Percentiles rank a stretch among this genome's conserved stretches.
Evolutionary conservation across 2,888 invertebrate species (phyloP).

Genomic region (Euplexia lucipara): DNA sequence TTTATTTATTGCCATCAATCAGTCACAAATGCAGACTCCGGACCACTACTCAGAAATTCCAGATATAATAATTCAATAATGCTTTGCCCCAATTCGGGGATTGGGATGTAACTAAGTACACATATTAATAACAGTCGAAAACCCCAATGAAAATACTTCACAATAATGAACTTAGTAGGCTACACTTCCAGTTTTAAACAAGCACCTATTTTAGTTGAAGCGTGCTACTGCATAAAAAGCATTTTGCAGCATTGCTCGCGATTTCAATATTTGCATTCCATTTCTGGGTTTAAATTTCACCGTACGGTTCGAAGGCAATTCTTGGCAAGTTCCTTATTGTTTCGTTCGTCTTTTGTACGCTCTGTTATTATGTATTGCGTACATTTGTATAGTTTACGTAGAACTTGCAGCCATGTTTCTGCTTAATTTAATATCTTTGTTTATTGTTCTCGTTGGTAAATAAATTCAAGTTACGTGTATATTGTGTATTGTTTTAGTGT

Average conservation of each 20-base stretch:
- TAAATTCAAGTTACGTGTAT: conserved; percentile 44
- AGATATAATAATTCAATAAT: too few relatives aligned
- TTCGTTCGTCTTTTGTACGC: conserved; percentile 71
- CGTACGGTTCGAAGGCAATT: conserved; percentile 75
- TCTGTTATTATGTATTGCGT: conserved; percentile 62
- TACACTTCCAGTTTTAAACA: conserved; percentile 45
- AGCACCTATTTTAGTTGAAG: conserved; percentile 71
- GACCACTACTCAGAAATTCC: too few relatives aligned
- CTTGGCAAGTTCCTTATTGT: conserved; percentile 77
- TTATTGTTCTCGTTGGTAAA: conserved; percentile 44
- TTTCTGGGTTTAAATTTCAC: conserved; percentile 80
- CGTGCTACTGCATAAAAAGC: conserved; percentile 85
- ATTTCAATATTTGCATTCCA: conserved; percentile 88
- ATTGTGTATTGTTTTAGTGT: conserved; percentile 47
- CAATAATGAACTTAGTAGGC: conserved; percentile 46
- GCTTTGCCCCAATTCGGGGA: too few relatives aligned
- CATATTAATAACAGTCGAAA: conserved; percentile 16
- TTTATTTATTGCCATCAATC: too few relatives aligned
- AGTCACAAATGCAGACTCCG: too few relatives aligned
- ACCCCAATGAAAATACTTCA: conserved; percentile 39
- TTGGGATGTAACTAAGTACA: neutral
- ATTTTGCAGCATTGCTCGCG: conserved; percentile 75
- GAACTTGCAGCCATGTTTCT: conserved; percentile 37
- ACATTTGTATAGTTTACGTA: conserved; percentile 49
- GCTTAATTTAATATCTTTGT: conserved; percentile 57